Evolutionary conservation across 2,113 vertebrate genomes (phyloP), one percentile per base, ranked within the genome.

Genomic region (Anoplopoma fimbria): DNA sequence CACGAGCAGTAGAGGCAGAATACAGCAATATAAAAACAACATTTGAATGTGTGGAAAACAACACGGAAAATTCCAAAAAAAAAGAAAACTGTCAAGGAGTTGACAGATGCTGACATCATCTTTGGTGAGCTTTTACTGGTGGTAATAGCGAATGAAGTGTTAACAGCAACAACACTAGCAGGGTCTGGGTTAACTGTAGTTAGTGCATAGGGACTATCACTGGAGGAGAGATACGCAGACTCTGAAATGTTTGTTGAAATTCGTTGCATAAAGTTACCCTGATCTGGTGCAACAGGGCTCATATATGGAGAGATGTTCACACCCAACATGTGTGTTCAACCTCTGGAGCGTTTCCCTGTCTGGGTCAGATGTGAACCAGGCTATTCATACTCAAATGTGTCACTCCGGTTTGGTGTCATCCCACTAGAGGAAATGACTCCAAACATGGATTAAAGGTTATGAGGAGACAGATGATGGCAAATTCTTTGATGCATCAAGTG

Each of bases 81-180:
- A 78, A 33, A 23, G 25, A 25, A 36, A 42, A 19, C 29, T 60
- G 3, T 63, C 8, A 69, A 19, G 49, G 6, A 29, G 45, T 23
- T 47, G 47, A 67, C 33, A 55, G 38, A 72, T 68, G 55, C 31
- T 79, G 67, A 70, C 73, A 71, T 84, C 60, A 79, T 87, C 87
- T 90, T 90, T 88, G 79, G 84, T 87, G 86, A 80, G 60, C 25
- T 73, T 72, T 58, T 6, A 69, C 21, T 67, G 69, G 27, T 0
- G 55, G 34, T 25, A 4, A 55, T 9, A 12, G 47, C 21, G 21
- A 33, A 23, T 58, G 31, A 29, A 57, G 38, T 5, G 57, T 47
- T 17, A 19, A 69, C 36, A 51, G 14, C 42, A 45, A 15, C 51
- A 71, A 58, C 42, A 25, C 42, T 4, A n/a, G 58, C 47, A 14